Base-by-base conservation (phyloP, 1,140 invertebrate species). In the Nephotettix cincticeps region DNA sequence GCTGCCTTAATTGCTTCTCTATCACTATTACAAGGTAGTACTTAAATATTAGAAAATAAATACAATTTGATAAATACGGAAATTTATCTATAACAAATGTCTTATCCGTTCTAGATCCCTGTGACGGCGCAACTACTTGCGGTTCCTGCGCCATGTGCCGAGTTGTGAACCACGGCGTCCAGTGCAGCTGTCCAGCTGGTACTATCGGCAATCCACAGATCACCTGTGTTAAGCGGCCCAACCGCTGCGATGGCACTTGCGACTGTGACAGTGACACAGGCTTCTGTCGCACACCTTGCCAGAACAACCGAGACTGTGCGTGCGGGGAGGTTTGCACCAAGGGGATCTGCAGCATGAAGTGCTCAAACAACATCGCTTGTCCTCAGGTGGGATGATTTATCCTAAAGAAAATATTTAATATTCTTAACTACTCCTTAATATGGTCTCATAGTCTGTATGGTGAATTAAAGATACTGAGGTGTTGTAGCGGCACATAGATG, bases 111-210 rank as follows among this genome's bases (percentile, higher is more conserved):
- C 68, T 76, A 90, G 91, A 94, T 88, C 92, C 93, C 1, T 96
- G 93, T 76, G 85, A 87, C 32, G 86, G 84, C 23, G 86, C 80
- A 17, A 80, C 81, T 43, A 83, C 84, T 14, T 96, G 94, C 78
- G 94, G 94, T 36, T 87, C 89, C 69, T 96, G 94, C 81, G 93
- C 94, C 17, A 84, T 88, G 30, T 96, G 94, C 76, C 83, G 88
- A 75, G 92, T 95, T 1, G 85, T 91, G 29, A 92, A 94, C 80
- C 93, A 95, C 75, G 86, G 90, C 29, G 88, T 90, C 0, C 91
- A 93, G 75, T 97, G 94, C 77, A 91, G 87, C 75, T 97, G 94
- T 77, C 89, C 93, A 1, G 82, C 86, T 28, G 89, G 90, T 78
- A 93, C 90, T 67, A 86, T 92, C 29, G 94, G 93, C 30, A 92